These are phyloP conservation scores for Platycnemis pennipes DNA, from an alignment of 2,888 invertebrate genomes.

Conservation along the genomic window DNA sequence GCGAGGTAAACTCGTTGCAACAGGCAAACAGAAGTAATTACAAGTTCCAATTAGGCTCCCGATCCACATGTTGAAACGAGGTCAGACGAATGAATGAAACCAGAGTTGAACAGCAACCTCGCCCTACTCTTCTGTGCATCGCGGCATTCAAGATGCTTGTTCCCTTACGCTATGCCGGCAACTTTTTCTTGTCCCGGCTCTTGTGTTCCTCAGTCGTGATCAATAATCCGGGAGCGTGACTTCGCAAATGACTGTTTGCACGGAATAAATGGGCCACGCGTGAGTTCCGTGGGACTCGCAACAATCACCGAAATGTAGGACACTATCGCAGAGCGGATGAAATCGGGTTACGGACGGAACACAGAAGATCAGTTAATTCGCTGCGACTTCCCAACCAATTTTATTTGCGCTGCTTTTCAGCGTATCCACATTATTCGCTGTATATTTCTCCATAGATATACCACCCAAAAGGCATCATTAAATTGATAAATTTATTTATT, in stretches of 20 bases:
- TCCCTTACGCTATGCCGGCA: neutral
- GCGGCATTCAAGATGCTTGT: neutral
- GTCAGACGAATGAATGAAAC: conserved; percentile 24
- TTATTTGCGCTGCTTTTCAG: no score
- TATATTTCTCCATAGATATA: no score
- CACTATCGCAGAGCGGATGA: no score
- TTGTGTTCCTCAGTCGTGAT: neutral
- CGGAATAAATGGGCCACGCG: neutral
- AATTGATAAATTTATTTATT: no score
- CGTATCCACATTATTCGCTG: no score
- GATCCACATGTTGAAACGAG: neutral
- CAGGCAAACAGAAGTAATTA: neutral
- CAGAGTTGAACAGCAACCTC: neutral
- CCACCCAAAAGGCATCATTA: no score
- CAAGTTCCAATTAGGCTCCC: neutral
- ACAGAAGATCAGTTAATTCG: no score
- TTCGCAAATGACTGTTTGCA: conserved; percentile 1
- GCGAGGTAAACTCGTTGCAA: neutral
- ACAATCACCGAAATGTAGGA: neutral
- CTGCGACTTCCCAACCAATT: no score
- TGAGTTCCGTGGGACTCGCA: neutral
- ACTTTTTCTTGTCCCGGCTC: neutral
- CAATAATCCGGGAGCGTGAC: neutral
- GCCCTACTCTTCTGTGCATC: neutral
- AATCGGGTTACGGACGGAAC: no score